These are phyloP conservation scores for Electrophaes corylata DNA, from an alignment of 2,888 invertebrate species.

Conservation along the genomic window DNA sequence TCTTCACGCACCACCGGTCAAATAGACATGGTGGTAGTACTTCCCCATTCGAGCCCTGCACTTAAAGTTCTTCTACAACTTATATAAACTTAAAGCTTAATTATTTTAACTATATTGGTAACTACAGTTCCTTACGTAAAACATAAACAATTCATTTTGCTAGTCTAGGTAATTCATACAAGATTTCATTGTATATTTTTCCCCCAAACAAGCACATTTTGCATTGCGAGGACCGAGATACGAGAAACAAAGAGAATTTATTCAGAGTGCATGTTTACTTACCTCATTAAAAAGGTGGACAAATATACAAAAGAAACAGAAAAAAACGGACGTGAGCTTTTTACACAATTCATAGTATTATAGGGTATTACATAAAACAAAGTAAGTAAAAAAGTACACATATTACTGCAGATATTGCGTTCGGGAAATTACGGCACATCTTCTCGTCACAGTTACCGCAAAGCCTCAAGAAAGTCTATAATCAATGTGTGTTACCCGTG, in stretches of 20 bases:
- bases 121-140: not conserved
- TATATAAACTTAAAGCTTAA: no score
- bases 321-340: constrained; percentile 3
- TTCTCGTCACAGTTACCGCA: no score
- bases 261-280: constrained; percentile 30
- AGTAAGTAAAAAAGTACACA: no score
- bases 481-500: not conserved
- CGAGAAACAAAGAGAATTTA: constrained; percentile 26
- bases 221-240: constrained; percentile 6
- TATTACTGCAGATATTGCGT: no score
- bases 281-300: constrained; percentile 28
- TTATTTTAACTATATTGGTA: no score
- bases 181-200: constrained; percentile 12
- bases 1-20: no score
- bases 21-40: no score
- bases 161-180: constrained; percentile 7
- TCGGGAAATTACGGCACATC: no score
- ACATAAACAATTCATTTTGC: constrained; percentile 1
- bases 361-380: not conserved
- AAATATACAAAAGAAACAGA: constrained; percentile 19
- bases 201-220: constrained; percentile 7
- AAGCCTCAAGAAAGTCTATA: not conserved
- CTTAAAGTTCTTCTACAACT: no score
- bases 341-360: not conserved
- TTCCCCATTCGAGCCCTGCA: no score